These are phyloP conservation scores for Aphelinus atriplicis DNA, from an alignment of 1,140 invertebrate species.

Conservation along the genomic window DNA sequence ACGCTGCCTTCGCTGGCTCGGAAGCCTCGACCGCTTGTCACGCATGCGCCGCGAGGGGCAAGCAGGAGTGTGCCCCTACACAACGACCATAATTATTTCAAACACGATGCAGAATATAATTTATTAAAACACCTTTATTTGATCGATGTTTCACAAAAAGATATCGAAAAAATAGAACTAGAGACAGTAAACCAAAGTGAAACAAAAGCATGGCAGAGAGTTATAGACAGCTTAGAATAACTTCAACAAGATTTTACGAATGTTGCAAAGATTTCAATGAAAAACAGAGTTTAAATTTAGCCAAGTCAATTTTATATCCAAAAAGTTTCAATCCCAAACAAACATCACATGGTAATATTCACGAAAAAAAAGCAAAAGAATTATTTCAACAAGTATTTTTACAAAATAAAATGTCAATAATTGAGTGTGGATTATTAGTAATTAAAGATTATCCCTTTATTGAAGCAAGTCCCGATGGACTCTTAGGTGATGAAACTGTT, in stretches of 20 bases:
- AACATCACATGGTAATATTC: slow-evolving; percentile 23
- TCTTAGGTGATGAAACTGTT: slow-evolving; percentile 43
- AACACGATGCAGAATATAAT: background rate
- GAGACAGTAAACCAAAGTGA: background rate
- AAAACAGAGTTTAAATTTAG: background rate
- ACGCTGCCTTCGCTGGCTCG: too few relatives aligned
- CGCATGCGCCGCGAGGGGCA: too few relatives aligned
- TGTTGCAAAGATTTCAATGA: background rate
- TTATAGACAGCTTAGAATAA: background rate
- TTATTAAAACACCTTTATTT: background rate
- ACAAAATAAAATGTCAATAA: background rate
- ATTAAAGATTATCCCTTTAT: slow-evolving; percentile 42
- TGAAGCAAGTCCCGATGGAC: slow-evolving; percentile 51
- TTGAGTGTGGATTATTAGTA: slow-evolving; percentile 28
- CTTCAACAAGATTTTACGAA: background rate
- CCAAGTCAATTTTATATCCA: background rate
- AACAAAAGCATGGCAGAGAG: background rate
- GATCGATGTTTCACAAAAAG: background rate
- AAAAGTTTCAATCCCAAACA: background rate
- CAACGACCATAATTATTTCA: background rate
- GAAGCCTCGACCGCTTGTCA: too few relatives aligned
- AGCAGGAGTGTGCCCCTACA: too few relatives aligned
- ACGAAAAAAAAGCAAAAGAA: slow-evolving; percentile 28
- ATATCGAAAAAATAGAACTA: background rate
- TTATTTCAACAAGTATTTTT: slow-evolving; percentile 17